These are phyloP conservation scores for Thereuonema tuberculata DNA, from an alignment of 1,140 invertebrate genomes.

Conservation along the genomic window DNA sequence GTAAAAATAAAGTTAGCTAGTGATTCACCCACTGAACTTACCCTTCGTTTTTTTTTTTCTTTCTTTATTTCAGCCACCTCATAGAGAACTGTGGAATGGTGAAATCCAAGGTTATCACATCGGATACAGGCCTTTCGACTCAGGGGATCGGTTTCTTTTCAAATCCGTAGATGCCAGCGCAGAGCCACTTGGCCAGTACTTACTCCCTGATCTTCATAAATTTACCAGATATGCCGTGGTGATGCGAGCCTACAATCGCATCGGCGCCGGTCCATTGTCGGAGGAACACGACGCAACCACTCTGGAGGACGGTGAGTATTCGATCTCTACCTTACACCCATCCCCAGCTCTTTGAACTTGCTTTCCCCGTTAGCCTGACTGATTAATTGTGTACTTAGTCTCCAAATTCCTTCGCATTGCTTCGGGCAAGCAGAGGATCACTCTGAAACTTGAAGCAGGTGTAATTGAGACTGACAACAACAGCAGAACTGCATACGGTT, in stretches of 20 bases:
- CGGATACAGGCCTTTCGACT: constrained; percentile 32
- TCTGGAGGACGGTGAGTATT: constrained; percentile 53
- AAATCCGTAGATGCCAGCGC: constrained; percentile 19
- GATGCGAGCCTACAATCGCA: constrained; percentile 31
- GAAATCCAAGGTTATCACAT: constrained; percentile 46
- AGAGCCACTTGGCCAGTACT: not conserved
- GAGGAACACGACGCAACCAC: constrained; percentile 56
- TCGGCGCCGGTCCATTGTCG: constrained; percentile 51
- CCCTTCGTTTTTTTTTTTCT: not conserved
- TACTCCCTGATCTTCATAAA: constrained; percentile 38
- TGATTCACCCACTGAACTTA: no score
- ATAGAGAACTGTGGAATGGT: constrained; percentile 26
- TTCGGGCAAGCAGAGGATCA: not conserved
- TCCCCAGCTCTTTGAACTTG: not conserved
- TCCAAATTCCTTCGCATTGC: not conserved
- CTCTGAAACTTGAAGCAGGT: not conserved
- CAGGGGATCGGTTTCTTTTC: constrained; percentile 24
- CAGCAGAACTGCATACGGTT: no score
- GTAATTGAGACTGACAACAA: no score
- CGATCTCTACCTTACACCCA: not conserved
- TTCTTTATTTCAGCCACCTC: constrained; percentile 11
- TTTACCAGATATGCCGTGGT: constrained; percentile 29
- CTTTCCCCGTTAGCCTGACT: not conserved
- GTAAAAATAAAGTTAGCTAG: no score
- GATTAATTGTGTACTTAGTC: not conserved